phyloP scores from a whole-genome alignment of 2,113 vertebrate species.

The Gymnocephalus cernua region DNA sequence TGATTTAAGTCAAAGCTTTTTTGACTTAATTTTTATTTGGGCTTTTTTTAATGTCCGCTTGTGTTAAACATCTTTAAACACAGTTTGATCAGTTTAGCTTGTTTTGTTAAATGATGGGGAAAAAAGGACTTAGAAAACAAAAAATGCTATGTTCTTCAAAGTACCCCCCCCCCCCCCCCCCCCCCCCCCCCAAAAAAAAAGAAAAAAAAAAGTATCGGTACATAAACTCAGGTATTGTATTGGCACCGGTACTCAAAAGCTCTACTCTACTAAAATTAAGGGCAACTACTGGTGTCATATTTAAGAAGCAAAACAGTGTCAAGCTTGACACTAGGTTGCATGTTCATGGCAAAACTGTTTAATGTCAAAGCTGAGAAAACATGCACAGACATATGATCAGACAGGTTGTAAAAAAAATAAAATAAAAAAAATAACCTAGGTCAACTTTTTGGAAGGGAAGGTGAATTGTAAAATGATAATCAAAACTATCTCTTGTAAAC shows the following conservation, averaged over 20 bases:
- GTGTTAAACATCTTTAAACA: not conserved
- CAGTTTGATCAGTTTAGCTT: not conserved
- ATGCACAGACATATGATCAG: not conserved
- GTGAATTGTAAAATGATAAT: not conserved
- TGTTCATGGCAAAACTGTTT: not conserved
- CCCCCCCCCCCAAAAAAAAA: no score
- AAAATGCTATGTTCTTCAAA: not conserved
- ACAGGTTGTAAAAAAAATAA: not conserved
- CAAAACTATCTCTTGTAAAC: no score
- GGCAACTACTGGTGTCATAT: not conserved
- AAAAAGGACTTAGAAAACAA: not conserved
- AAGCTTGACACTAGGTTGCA: not conserved
- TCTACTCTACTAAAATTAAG: not conserved
- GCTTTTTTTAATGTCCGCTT: not conserved
- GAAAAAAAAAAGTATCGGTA: no score
- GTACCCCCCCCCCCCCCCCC: no score
- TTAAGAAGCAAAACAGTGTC: not conserved
- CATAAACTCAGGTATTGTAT: not conserved
- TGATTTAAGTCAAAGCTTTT: not conserved
- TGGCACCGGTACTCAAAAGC: not conserved
- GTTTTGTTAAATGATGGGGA: not conserved
- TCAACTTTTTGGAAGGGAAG: not conserved
- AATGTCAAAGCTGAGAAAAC: not conserved
- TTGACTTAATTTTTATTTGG: not conserved
- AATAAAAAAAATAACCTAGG: no score